phyloP scores from a whole-genome alignment of 2,888 invertebrate genomes.

The Xiphydria camelus region DNA sequence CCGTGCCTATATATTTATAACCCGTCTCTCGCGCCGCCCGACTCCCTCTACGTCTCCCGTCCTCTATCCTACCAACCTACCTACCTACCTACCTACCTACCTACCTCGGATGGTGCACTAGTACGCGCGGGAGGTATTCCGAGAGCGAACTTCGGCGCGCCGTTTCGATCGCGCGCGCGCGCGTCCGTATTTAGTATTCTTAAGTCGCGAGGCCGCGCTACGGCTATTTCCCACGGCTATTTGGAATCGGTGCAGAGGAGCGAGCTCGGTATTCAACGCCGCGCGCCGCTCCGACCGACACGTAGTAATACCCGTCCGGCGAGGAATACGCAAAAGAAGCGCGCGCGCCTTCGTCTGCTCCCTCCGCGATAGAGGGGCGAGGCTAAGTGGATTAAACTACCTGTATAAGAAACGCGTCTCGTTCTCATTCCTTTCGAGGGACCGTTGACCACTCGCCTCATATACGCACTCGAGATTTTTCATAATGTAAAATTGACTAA shows the following conservation, averaged over 20 bases:
- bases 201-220: constrained; percentile 38
- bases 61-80: too few species aligned
- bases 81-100: constrained; percentile 33
- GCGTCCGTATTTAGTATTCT: constrained; percentile 48
- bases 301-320: constrained; percentile 31
- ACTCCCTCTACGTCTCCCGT: too few species aligned
- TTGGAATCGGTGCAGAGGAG: constrained; percentile 41
- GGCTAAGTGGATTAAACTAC: constrained; percentile 17
- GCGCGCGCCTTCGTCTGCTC: constrained; percentile 6
- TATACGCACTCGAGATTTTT: too few species aligned
- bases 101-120: constrained; percentile 14
- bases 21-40: too few species aligned
- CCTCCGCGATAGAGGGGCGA: not conserved
- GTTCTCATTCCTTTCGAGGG: constrained; percentile 15
- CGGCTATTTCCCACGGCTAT: constrained; percentile 57
- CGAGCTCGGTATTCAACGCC: constrained; percentile 43
- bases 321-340: constrained; percentile 26
- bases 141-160: too few species aligned
- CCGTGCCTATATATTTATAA: too few species aligned
- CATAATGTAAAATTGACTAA: too few species aligned
- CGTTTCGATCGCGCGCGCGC: too few species aligned
- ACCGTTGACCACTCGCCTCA: too few species aligned
- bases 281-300: constrained; percentile 29
- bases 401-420: constrained; percentile 13
- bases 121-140: not conserved